phyloP scores from a whole-genome alignment of 2,888 invertebrate genomes.

The Diplazon laetatorius region DNA sequence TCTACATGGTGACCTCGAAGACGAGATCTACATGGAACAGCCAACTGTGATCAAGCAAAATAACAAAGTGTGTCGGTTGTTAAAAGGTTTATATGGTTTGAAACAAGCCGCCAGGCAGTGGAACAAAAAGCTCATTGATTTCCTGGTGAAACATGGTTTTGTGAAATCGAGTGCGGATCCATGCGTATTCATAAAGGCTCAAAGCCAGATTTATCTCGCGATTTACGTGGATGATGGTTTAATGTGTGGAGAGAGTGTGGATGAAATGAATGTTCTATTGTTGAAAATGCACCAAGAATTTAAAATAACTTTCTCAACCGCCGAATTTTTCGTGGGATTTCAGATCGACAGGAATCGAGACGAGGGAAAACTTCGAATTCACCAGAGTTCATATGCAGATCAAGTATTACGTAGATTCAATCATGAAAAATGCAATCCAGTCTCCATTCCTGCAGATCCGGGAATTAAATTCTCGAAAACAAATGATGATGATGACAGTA shows the following conservation, averaged over 20 bases:
- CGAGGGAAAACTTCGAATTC: background rate
- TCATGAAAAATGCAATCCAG: background rate
- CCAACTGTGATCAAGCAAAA: slow-evolving; percentile 52
- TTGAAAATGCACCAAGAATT: background rate
- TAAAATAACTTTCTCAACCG: background rate
- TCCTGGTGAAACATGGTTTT: background rate
- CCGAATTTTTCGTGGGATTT: background rate
- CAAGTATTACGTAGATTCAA: background rate
- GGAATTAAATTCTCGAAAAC: background rate
- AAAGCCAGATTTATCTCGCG: slow-evolving; percentile 39
- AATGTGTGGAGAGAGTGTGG: background rate
- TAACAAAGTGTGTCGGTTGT: background rate
- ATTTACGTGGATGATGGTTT: slow-evolving; percentile 59
- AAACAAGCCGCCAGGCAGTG: background rate
- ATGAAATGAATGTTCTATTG: background rate
- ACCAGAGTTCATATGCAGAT: background rate
- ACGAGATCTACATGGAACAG: slow-evolving; percentile 32
- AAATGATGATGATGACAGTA: background rate
- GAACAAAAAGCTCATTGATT: background rate
- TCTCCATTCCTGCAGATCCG: background rate
- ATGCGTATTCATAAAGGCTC: background rate
- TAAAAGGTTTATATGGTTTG: background rate
- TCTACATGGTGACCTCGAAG: slow-evolving; percentile 28
- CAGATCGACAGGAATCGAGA: background rate
- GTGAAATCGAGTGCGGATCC: background rate